phyloP scores from a whole-genome alignment of 1,140 invertebrate genomes.

The Aphis craccivora region DNA sequence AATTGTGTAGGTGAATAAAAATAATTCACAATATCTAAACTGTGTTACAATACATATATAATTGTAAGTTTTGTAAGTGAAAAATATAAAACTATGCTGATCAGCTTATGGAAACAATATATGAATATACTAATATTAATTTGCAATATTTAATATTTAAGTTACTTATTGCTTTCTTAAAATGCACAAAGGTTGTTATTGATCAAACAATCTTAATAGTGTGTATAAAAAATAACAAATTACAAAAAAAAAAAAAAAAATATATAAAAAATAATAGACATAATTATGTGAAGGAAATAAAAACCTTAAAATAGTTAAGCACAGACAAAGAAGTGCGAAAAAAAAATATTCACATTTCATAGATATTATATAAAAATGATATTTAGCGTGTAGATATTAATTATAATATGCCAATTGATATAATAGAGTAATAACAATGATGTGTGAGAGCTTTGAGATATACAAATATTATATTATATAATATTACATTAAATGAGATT shows the following conservation, averaged over 20 bases:
- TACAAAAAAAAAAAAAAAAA: neutral
- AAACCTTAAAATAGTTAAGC: neutral
- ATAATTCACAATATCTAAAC: neutral
- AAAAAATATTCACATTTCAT: neutral
- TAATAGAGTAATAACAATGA: neutral
- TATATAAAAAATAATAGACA: neutral
- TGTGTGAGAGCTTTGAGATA: neutral
- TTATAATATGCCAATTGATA: neutral
- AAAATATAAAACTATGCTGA: constrained; percentile 18
- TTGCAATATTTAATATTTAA: neutral
- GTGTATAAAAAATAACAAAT: neutral
- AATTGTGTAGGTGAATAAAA: neutral
- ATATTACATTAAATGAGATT: constrained; percentile 40
- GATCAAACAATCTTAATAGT: neutral
- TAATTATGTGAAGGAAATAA: neutral
- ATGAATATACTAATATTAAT: neutral
- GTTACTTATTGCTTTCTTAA: neutral
- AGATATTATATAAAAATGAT: neutral
- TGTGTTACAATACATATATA: neutral
- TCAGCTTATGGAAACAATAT: neutral
- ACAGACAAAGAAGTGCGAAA: neutral
- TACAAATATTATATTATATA: neutral
- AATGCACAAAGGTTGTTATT: neutral
- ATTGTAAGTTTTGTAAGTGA: neutral
- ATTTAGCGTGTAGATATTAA: neutral